Conservation (phyloP, 1,140 invertebrate species). For the Drosophila serrata region DNA sequence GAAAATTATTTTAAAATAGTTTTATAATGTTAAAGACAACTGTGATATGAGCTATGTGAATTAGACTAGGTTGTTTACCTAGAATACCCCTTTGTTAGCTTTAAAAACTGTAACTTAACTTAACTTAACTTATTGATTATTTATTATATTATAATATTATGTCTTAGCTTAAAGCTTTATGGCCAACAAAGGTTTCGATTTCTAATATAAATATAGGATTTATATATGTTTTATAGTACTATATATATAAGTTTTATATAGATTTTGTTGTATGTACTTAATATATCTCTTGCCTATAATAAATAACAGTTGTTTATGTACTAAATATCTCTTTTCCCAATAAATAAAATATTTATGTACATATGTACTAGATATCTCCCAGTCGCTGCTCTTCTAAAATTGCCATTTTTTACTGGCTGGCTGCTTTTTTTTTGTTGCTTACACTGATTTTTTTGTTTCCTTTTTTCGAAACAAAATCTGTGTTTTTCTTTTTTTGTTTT, state of each 20-base stretch:
- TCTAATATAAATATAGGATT: not conserved
- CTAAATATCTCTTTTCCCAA: too few relatives aligned
- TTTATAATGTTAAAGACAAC: not conserved
- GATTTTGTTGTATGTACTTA: not conserved
- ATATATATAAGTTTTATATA: not conserved
- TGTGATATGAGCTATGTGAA: not conserved
- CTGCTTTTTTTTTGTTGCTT: slow-evolving; percentile 28
- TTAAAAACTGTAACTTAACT: too few relatives aligned
- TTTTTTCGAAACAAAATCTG: slow-evolving; percentile 36
- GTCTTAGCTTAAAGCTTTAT: not conserved
- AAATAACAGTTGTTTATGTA: too few relatives aligned
- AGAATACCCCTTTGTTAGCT: too few relatives aligned
- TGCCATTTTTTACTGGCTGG: slow-evolving; percentile 19
- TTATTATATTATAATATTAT: not conserved
- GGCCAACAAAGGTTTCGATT: not conserved
- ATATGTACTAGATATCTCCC: slow-evolving; percentile 5
- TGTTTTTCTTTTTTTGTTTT: slow-evolving; percentile 29
- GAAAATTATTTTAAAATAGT: too few relatives aligned
- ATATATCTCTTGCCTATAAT: not conserved
- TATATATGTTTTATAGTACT: too few relatives aligned
- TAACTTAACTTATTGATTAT: too few relatives aligned
- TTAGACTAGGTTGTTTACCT: not conserved
- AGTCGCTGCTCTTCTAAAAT: slow-evolving; percentile 11
- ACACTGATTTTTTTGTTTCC: not conserved
- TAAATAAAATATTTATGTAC: not conserved